These are phyloP conservation scores for Sinocyclocheilus anshuiensis DNA, from an alignment of 2,113 vertebrate species.

Conservation along the genomic window DNA sequence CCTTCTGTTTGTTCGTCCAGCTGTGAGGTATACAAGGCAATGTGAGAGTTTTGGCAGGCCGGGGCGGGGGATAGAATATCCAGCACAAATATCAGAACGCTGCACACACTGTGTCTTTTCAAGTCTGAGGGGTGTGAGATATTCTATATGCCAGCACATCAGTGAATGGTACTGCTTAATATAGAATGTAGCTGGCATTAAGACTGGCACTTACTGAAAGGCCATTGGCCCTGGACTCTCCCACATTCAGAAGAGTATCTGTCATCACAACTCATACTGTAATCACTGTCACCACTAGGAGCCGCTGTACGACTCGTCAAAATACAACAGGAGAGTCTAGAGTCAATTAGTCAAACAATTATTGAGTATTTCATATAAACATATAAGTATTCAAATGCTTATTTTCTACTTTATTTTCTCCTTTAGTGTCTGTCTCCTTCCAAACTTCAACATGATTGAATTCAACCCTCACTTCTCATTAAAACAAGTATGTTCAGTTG, in stretches of 20 bases:
- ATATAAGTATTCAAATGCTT: not conserved
- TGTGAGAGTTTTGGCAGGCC: slow-evolving; percentile 66
- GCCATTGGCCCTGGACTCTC: slow-evolving; percentile 54
- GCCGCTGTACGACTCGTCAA: slow-evolving; percentile 39
- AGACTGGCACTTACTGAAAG: slow-evolving; percentile 55
- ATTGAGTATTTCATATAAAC: not conserved
- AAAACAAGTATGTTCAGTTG: too few species aligned
- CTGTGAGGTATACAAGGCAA: slow-evolving; percentile 61
- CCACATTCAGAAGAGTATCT: not conserved
- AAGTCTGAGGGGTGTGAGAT: slow-evolving; percentile 75
- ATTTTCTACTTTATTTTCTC: too few species aligned
- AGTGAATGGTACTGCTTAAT: slow-evolving; percentile 73
- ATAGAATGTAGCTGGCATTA: slow-evolving; percentile 71
- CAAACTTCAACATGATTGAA: too few species aligned
- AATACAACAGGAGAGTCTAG: not conserved
- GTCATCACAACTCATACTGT: not conserved
- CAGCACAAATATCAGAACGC: slow-evolving; percentile 69
- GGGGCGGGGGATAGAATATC: slow-evolving; percentile 72
- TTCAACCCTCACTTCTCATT: too few species aligned
- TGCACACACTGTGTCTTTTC: slow-evolving; percentile 73
- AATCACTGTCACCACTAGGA: slow-evolving; percentile 16
- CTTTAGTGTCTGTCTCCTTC: too few species aligned
- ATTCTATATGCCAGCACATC: slow-evolving; percentile 75
- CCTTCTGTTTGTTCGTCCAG: slow-evolving; percentile 50
- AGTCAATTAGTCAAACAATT: not conserved